Evolutionary conservation across 2,797 vertebrate species (phyloP), one percentile per base, ranked within the genome.

Genomic region (Echiichthys vipera): DNA sequence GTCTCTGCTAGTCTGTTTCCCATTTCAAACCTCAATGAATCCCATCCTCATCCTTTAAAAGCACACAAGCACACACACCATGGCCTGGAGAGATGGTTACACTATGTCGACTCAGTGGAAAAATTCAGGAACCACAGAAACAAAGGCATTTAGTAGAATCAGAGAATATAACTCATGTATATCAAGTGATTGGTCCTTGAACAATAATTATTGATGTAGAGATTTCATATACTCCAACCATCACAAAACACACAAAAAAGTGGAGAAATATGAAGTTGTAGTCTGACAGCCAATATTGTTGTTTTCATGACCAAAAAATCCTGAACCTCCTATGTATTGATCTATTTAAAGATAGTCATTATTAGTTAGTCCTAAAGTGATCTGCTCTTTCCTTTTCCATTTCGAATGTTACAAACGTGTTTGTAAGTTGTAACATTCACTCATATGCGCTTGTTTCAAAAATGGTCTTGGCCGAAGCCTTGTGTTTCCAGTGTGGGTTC

Each of bases 21-120:
- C 79, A 92, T 94, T 93, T 93, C 76, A 88, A 89, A 90, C 86
- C 88, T 93, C 89, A 91, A 92, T 90, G 87, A 92, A 91, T 92
- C 89, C 90, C 87, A 91, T 91, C 88, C 88, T 90, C 86, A 87
- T 90, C 87, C 83, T 80, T 87, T 81, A 73, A 78, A 91, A 84
- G 80, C 11, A 17, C 70, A 80, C 70, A 77, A 59, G 22, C 42
- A 56, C 67, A 66, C 64, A 58, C 32, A 66, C 58, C 71, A 80
- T 61, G 84, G 84, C 82, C 81, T 64, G 70, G 65, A 77, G 77
- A 84, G 74, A 86, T 57, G 63, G 84, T 81, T 77, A 73, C 71
- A 53, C 67, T 80, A 53, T 85, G 83, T 88, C 54, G 67, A 89
- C 87, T 86, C 84, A 81, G 80, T 93, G 90, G 88, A 92, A 93